phyloP scores from a whole-genome alignment of 2,113 vertebrate species.

The Corynorhinus townsendii region DNA sequence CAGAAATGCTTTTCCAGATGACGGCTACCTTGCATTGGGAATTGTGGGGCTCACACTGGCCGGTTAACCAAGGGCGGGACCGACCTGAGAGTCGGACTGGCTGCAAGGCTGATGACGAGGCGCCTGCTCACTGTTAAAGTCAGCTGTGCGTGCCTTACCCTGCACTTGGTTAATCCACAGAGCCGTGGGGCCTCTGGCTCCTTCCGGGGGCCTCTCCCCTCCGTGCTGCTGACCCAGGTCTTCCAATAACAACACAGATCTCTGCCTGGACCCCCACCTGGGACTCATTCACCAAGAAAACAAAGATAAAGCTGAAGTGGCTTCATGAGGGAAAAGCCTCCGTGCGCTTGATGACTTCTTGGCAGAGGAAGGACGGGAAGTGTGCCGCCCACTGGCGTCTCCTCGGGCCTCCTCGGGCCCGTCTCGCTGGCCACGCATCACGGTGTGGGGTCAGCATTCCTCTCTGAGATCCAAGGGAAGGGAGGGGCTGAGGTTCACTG shows the following conservation, averaged over 20 bases:
- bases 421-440: rapidly evolving
- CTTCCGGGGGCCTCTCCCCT: not conserved
- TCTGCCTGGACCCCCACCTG: not conserved
- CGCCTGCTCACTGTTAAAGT: not conserved
- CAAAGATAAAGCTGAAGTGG: slow-evolving; percentile 42
- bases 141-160: rapidly evolving
- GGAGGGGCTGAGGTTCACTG: not conserved
- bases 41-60: rapidly evolving
- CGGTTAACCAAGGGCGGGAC: rapidly evolving
- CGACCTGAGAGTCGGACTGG: not conserved
- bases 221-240: not conserved
- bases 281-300: slow-evolving; percentile 55
- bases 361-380: slow-evolving; percentile 48
- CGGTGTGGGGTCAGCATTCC: not conserved
- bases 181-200: not conserved
- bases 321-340: not conserved
- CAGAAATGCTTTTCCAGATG: not conserved
- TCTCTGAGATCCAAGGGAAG: not conserved
- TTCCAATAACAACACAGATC: slow-evolving; percentile 24
- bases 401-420: not conserved
- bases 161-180: rapidly evolving
- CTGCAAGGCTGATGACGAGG: rapidly evolving
- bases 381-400: not conserved
- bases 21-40: rapidly evolving
- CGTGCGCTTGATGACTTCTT: slow-evolving; percentile 38